These are phyloP conservation scores for Amphibalanus amphitrite DNA, from an alignment of 1,140 invertebrate genomes.

Conservation along the genomic window DNA sequence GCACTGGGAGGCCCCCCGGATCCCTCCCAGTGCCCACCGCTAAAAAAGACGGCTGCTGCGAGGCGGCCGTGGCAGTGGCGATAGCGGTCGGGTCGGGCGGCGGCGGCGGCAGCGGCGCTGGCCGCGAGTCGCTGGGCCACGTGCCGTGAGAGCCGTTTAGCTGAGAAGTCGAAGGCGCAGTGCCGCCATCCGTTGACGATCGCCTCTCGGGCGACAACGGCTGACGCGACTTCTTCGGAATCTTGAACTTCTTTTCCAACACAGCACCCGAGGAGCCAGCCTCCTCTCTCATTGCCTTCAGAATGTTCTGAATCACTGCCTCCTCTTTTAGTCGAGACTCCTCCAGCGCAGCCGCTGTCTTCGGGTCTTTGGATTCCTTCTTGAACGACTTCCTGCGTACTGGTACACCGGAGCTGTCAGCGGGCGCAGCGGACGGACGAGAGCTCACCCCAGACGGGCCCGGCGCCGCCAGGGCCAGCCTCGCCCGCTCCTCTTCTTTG, in stretches of 20 bases:
- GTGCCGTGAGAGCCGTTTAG: neutral
- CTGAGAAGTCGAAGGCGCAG: neutral
- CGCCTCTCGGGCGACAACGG: neutral
- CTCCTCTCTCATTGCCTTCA: neutral
- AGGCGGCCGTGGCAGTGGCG: no score
- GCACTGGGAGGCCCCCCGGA: neutral
- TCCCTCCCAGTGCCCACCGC: neutral
- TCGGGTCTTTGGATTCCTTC: neutral
- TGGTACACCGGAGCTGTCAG: no score
- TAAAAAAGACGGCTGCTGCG: neutral
- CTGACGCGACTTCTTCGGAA: neutral
- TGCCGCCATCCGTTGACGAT: neutral
- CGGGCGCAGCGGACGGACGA: no score
- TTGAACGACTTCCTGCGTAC: neutral
- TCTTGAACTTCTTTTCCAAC: neutral
- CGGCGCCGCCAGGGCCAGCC: no score
- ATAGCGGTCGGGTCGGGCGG: no score
- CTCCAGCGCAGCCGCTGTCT: neutral
- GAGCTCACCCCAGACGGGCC: no score
- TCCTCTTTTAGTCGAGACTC: neutral
- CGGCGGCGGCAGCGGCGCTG: no score
- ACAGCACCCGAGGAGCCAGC: no score
- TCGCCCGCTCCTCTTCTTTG: no score
- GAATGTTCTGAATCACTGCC: neutral
- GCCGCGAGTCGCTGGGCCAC: neutral